These are phyloP conservation scores for Calephelis perditalis DNA, from an alignment of 2,888 invertebrate species.

Conservation along the genomic window DNA sequence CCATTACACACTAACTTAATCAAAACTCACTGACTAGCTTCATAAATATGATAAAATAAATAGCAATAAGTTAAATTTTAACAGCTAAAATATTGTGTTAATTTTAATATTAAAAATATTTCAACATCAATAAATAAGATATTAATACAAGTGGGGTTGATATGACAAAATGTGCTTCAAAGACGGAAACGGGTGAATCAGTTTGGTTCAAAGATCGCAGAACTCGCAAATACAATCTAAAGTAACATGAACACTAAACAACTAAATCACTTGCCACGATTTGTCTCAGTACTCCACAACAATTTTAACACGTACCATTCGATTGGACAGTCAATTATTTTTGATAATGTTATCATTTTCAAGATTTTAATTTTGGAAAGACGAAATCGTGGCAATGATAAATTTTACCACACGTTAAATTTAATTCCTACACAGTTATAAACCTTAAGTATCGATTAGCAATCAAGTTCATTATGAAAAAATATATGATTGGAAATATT, in stretches of 20 bases:
- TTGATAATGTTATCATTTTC: conserved; percentile 23
- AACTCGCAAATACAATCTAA: conserved; percentile 68
- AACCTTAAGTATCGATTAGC: conserved; percentile 75
- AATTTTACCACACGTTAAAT: conserved; percentile 70
- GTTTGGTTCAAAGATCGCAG: conserved; percentile 48
- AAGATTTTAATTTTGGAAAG: conserved; percentile 26
- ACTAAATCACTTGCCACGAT: conserved; percentile 64
- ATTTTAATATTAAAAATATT: conserved; percentile 28
- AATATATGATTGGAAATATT: conserved; percentile 78
- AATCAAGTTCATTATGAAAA: conserved; percentile 76
- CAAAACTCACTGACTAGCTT: conserved; percentile 70
- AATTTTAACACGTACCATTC: conserved; percentile 3
- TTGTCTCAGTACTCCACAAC: conserved; percentile 37
- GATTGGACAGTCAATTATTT: not conserved
- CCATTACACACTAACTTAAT: conserved; percentile 47
- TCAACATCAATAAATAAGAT: conserved; percentile 28
- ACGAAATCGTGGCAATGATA: conserved; percentile 51
- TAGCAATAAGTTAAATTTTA: conserved; percentile 52
- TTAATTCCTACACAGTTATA: conserved; percentile 75
- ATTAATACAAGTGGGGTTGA: conserved; percentile 48
- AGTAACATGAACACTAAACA: conserved; percentile 76
- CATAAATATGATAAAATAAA: conserved; percentile 49
- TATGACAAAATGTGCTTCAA: conserved; percentile 52
- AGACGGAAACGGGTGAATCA: conserved; percentile 61
- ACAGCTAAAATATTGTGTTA: conserved; percentile 35